Conservation (phyloP, 2,888 invertebrate species). For the Aphelenchoides bicaudatus region DNA sequence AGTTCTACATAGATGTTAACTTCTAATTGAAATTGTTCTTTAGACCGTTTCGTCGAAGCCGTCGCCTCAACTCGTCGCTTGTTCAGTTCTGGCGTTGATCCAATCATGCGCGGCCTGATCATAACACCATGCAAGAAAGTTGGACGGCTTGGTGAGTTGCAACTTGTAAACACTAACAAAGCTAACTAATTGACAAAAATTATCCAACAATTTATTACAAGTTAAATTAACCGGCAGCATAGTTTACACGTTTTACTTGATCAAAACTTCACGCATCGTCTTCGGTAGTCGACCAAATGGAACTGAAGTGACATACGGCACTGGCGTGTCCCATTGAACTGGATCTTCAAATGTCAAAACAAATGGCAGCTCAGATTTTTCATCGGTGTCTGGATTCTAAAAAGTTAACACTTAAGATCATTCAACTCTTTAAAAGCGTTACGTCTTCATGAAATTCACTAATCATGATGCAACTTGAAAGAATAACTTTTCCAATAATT, state of each 20-base stretch:
- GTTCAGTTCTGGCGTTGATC: constrained; percentile 71
- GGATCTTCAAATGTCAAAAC: constrained; percentile 38
- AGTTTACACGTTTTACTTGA: too few relatives aligned
- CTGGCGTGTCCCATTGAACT: constrained; percentile 37
- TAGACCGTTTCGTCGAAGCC: constrained; percentile 1
- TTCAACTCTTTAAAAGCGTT: neutral
- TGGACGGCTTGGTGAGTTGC: neutral
- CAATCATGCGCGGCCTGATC: constrained; percentile 93
- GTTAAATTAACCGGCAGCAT: too few relatives aligned
- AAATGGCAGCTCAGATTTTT: constrained; percentile 20
- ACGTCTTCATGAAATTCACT: constrained; percentile 27
- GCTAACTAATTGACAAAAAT: too few relatives aligned
- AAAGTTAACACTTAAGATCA: neutral
- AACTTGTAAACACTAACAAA: too few relatives aligned
- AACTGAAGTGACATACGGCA: constrained; percentile 40
- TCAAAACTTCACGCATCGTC: neutral
- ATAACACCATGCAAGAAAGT: constrained; percentile 63
- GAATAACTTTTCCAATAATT: constrained; percentile 20
- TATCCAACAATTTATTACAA: too few relatives aligned
- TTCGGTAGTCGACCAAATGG: constrained; percentile 8
- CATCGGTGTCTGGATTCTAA: neutral
- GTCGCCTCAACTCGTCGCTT: neutral
- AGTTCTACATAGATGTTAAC: constrained; percentile 2
- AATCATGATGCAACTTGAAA: constrained; percentile 21
- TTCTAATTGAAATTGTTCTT: neutral